Conservation (phyloP, 2,113 vertebrate species). For the Carettochelys insculpta region DNA sequence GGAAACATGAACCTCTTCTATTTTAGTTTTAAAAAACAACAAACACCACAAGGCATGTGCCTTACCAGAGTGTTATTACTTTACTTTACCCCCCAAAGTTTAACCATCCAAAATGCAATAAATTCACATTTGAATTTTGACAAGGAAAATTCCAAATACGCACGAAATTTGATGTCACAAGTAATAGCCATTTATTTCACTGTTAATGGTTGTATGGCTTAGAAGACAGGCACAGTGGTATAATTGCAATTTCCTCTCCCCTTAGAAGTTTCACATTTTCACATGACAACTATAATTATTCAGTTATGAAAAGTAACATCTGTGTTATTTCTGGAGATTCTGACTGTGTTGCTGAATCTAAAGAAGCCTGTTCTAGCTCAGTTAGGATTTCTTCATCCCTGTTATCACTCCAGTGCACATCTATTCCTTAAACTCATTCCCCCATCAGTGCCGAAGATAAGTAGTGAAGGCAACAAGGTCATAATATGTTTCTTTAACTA, state of each 20-base stretch:
- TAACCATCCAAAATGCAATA: neutral
- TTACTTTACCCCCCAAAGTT: neutral
- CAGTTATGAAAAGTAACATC: neutral
- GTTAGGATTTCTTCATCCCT: no score
- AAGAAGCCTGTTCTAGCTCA: neutral
- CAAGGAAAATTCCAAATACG: constrained; percentile 14
- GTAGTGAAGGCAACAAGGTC: neutral
- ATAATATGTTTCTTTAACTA: neutral
- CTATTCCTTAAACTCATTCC: neutral
- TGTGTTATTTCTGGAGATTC: neutral
- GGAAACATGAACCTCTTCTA: neutral
- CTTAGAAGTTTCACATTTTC: neutral
- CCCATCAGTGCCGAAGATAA: neutral
- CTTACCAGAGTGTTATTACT: neutral
- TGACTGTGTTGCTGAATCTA: neutral
- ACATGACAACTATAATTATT: neutral
- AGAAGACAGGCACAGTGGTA: neutral
- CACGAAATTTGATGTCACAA: neutral
- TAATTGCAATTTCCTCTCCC: constrained; percentile 17
- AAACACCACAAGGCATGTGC: rapidly evolving
- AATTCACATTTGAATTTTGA: neutral
- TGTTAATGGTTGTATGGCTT: neutral
- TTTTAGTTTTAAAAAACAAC: neutral
- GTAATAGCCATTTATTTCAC: neutral
- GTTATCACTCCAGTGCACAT: neutral